Evolutionary conservation across 2,888 invertebrate species (phyloP).

Genomic region (Netelia fuscicornis): DNA sequence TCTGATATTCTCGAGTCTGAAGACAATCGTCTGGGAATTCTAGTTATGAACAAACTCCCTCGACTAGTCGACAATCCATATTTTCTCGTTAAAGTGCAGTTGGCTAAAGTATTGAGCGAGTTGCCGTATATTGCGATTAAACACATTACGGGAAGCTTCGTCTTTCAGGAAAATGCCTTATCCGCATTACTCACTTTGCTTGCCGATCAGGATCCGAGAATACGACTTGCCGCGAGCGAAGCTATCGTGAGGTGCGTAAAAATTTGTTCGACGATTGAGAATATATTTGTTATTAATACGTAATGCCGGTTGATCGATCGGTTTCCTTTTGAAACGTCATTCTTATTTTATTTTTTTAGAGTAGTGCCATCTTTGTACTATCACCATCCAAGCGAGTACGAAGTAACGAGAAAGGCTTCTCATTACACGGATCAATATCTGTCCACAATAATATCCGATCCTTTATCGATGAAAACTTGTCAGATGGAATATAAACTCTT

Average conservation of each 20-base stretch:
- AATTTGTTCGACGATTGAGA: not conserved
- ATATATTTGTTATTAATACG: not conserved
- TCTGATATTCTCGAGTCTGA: conserved; percentile 88
- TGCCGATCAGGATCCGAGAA: conserved; percentile 91
- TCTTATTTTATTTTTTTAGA: conserved; percentile 79
- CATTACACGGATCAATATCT: conserved; percentile 82
- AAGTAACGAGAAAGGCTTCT: conserved; percentile 86
- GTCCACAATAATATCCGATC: conserved; percentile 72
- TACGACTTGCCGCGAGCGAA: conserved; percentile 90
- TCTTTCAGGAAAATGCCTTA: conserved; percentile 88
- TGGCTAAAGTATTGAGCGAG: conserved; percentile 88
- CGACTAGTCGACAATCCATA: conserved; percentile 90
- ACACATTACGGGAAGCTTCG: conserved; percentile 85
- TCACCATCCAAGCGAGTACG: conserved; percentile 85
- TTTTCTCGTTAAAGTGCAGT: conserved; percentile 93
- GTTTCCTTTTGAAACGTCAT: not conserved
- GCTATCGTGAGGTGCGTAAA: conserved; percentile 88
- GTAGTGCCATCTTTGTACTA: conserved; percentile 85
- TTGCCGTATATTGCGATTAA: conserved; percentile 87
- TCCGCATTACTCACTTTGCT: conserved; percentile 89
- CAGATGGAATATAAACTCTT: conserved; percentile 80
- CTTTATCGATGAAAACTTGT: conserved; percentile 61
- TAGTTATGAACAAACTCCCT: conserved; percentile 88
- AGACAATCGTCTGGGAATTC: conserved; percentile 86
- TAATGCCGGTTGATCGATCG: no score